These are phyloP conservation scores for Leptopilina syphax DNA, from an alignment of 2,888 invertebrate genomes.

Conservation along the genomic window DNA sequence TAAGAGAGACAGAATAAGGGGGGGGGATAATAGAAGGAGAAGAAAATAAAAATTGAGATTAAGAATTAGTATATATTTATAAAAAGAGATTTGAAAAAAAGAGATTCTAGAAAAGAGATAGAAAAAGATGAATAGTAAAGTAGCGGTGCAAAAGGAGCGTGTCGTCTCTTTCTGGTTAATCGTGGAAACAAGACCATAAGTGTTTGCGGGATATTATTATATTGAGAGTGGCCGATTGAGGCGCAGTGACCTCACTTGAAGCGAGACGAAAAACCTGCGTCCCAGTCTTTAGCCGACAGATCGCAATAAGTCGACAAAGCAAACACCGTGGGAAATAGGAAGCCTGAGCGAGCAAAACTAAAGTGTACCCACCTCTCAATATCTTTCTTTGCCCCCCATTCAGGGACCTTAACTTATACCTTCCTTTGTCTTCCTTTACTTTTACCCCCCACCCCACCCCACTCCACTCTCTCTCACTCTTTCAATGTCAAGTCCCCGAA, in stretches of 20 bases:
- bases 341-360: conserved; percentile 58
- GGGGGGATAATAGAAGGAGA: no score
- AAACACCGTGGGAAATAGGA: conserved; percentile 71
- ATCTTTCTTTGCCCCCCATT: conserved; percentile 24
- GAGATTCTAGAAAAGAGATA: no score
- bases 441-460: conserved; percentile 33
- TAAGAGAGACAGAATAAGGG: no score
- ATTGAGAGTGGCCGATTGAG: conserved; percentile 42
- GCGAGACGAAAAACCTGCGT: conserved; percentile 56
- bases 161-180: conserved; percentile 28
- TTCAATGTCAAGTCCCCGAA: no score
- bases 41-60: no score
- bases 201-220: conserved; percentile 1
- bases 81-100: neutral
- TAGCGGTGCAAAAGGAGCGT: conserved; percentile 55
- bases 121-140: conserved; percentile 24
- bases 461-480: neutral
- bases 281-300: conserved; percentile 54
- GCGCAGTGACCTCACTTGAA: conserved; percentile 55
- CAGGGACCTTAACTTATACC: conserved; percentile 15
- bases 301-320: conserved; percentile 65
- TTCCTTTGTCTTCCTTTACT: conserved; percentile 43
- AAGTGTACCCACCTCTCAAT: conserved; percentile 23
- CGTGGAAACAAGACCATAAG: conserved; percentile 55
- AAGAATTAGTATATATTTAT: neutral